Evolutionary conservation across 2,113 vertebrate genomes (phyloP).

Genomic region (Engystomops pustulosus): DNA sequence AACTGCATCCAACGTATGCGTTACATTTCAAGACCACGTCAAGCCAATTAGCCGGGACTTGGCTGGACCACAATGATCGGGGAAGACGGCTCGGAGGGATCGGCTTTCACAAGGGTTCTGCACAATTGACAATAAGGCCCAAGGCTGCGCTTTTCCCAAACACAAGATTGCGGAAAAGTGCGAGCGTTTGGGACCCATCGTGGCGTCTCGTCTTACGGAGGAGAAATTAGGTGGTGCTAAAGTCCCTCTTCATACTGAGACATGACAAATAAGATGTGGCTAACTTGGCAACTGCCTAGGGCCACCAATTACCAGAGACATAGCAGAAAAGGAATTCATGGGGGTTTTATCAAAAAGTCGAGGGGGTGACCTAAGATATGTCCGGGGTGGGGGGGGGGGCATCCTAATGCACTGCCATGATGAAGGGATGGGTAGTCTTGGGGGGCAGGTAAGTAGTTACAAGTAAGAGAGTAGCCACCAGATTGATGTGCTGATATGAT

Average conservation of each 20-base stretch:
- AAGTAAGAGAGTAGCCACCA: too few relatives aligned
- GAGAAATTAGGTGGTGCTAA: too few relatives aligned
- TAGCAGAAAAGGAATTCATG: too few relatives aligned
- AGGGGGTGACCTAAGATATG: too few relatives aligned
- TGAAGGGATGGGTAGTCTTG: too few relatives aligned
- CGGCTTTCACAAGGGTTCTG: constrained; percentile 46
- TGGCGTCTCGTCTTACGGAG: constrained; percentile 5
- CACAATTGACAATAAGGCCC: constrained; percentile 42
- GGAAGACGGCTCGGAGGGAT: constrained; percentile 33
- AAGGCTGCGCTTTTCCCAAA: background rate
- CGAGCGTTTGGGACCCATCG: background rate
- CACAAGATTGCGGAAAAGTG: background rate
- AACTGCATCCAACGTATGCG: constrained; percentile 47
- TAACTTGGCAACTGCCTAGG: background rate
- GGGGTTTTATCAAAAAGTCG: too few relatives aligned
- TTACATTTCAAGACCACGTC: constrained; percentile 60
- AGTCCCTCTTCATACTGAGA: too few relatives aligned
- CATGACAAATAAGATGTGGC: background rate
- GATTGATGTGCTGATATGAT: too few relatives aligned
- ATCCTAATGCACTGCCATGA: too few relatives aligned
- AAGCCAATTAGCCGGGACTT: constrained; percentile 47
- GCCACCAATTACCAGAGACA: too few relatives aligned
- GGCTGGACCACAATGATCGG: constrained; percentile 42
- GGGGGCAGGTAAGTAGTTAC: too few relatives aligned
- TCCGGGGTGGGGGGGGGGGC: too few relatives aligned